Conservation (phyloP, 2,113 vertebrate species). For the Labeo catla region DNA sequence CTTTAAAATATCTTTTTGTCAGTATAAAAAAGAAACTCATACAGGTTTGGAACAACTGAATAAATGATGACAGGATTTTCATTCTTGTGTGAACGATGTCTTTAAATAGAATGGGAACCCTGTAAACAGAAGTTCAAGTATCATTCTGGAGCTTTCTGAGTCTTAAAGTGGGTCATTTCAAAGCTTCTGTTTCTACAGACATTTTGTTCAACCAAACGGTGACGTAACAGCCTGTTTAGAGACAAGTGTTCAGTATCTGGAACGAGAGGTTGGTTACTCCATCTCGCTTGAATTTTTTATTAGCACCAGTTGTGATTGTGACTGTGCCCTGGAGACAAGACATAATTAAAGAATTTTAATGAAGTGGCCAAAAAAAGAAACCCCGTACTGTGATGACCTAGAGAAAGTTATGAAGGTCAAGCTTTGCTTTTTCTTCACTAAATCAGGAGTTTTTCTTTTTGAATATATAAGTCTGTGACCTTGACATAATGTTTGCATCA, state of each 20-base stretch:
- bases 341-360: conserved; percentile 82
- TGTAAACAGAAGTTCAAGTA: conserved; percentile 24
- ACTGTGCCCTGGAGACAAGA: conserved; percentile 71
- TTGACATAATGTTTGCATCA: not conserved
- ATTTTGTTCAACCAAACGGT: conserved; percentile 25
- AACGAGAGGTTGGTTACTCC: conserved; percentile 59
- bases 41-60: not conserved
- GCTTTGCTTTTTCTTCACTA: conserved; percentile 17
- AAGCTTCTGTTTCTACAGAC: not conserved
- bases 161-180: not conserved
- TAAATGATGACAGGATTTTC: not conserved
- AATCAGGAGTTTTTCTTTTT: conserved; percentile 6
- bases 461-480: not conserved
- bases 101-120: not conserved
- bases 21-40: too few relatives aligned
- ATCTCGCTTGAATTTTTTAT: conserved; percentile 60
- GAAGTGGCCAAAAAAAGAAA: conserved; percentile 78
- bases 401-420: conserved; percentile 74
- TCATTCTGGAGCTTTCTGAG: not conserved
- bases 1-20: not conserved
- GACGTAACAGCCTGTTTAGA: conserved; percentile 15
- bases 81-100: not conserved
- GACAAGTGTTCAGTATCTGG: conserved; percentile 63
- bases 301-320: conserved; percentile 67
- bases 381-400: conserved; percentile 61